Evolutionary conservation across 2,888 invertebrate genomes (phyloP), one percentile per base, ranked within the genome.

Genomic region (Rotaria socialis): DNA sequence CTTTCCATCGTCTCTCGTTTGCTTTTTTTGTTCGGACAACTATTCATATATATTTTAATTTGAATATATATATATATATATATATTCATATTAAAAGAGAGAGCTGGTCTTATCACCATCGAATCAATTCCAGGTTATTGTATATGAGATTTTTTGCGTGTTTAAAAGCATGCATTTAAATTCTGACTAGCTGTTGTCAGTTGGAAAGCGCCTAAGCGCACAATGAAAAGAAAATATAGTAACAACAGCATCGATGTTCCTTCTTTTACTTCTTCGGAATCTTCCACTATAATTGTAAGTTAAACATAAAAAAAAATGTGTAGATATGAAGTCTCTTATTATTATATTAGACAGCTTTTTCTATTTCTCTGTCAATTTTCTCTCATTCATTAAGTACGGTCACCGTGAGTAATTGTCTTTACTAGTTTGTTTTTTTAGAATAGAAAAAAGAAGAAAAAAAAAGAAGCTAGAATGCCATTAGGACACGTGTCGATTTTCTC

Each of bases 151-250:
- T 35, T 67, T 35, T 16, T 67, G 67, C 67, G 67, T 41, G 67
- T 67, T 67, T 67, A 14, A 52, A 52, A 67, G 67, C 27, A 67
- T 67, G 19, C 67, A 67, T 67, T 67, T 41, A 41, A 67, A 67
- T 7, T 67, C 67, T 16, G 67, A 67, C 67, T 67, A 67, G 67
- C 19, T 11, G 19, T 35, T 19, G 67, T 24, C 67, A 67, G 67
- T 67, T 35, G 67, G 41, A 67, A 27, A 67, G 67, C 67, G 67
- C 67, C 35, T 67, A 14, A 67, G 67, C 35, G 35, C 67, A 35
- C 67, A 19, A 67, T 67, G 67, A 67, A 67, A 67, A 67, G 67
- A 67, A 67, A 67, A 67, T 67, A 67, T 67, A 35, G 67, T 67
- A 27, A 67, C 67, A 67, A 67, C 67, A 67, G 67, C 67, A 41